These are phyloP conservation scores for Ochropleura leucogaster DNA, from an alignment of 2,888 invertebrate genomes.

Conservation along the genomic window DNA sequence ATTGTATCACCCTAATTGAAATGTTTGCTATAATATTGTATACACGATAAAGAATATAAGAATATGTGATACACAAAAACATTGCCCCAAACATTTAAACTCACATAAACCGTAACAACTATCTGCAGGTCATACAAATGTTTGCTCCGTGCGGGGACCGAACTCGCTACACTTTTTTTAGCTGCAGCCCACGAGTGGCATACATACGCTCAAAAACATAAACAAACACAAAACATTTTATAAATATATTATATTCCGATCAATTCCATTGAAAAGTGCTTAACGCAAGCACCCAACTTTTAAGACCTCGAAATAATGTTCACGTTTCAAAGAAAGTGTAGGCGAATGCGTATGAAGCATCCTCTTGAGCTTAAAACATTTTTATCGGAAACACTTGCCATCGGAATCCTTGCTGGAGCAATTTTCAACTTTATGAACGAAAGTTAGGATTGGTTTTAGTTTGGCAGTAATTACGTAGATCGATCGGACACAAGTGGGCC, in stretches of 20 bases:
- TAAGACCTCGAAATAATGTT: constrained; percentile 69
- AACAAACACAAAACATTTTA: no score
- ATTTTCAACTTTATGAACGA: constrained; percentile 40
- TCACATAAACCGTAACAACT: no score
- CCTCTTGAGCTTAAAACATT: constrained; percentile 75
- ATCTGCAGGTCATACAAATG: no score
- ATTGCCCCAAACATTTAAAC: no score
- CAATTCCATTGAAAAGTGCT: constrained; percentile 48
- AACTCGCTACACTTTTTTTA: no score
- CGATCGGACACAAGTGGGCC: constrained; percentile 73
- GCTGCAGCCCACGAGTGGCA: no score
- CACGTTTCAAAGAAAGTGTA: constrained; percentile 69
- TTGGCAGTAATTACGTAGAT: constrained; percentile 61
- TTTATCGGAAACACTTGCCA: constrained; percentile 72
- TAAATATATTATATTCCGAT: constrained; percentile 32
- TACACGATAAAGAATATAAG: no score
- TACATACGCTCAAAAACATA: no score
- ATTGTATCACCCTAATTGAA: no score
- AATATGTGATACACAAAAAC: no score
- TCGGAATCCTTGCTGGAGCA: constrained; percentile 12
- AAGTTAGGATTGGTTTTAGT: constrained; percentile 58
- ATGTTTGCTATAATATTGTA: no score
- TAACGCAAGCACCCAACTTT: constrained; percentile 57
- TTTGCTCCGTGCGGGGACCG: no score
- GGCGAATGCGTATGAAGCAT: constrained; percentile 71